Evolutionary conservation across 2,113 vertebrate genomes (phyloP).

Genomic region (Seriola dumerili): DNA sequence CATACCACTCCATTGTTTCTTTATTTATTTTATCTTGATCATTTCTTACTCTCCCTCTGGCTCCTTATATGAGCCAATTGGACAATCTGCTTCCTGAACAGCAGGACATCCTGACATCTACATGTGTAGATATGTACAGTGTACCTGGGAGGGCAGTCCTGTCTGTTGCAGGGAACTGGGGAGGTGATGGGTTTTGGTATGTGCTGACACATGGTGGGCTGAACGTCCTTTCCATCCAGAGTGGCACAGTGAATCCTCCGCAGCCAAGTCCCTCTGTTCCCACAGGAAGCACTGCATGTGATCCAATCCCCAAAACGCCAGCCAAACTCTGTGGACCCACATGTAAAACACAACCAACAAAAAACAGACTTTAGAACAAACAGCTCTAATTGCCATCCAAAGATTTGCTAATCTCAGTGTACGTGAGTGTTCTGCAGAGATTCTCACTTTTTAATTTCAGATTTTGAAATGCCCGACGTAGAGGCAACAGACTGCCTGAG

Average conservation of each 20-base stretch:
- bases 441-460: constrained; percentile 6
- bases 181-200: constrained; percentile 78
- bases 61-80: neutral
- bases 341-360: neutral
- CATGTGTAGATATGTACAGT: neutral
- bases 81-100: neutral
- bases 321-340: constrained; percentile 78
- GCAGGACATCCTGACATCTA: neutral
- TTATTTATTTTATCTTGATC: neutral
- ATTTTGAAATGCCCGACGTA: neutral
- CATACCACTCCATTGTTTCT: too few species aligned
- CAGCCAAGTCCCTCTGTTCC: constrained; percentile 83
- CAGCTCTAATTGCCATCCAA: neutral
- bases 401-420: neutral
- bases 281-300: constrained; percentile 89
- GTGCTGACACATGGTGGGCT: constrained; percentile 80
- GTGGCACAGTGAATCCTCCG: constrained; percentile 80
- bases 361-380: neutral
- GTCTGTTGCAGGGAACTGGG: constrained; percentile 84
- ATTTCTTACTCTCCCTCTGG: neutral
- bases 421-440: neutral
- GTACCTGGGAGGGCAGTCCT: constrained; percentile 91
- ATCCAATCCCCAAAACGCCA: constrained; percentile 89
- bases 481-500: neutral
- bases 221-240: constrained; percentile 75